Evolutionary conservation across 2,113 vertebrate genomes (phyloP).

Genomic region (Prolemur simus): DNA sequence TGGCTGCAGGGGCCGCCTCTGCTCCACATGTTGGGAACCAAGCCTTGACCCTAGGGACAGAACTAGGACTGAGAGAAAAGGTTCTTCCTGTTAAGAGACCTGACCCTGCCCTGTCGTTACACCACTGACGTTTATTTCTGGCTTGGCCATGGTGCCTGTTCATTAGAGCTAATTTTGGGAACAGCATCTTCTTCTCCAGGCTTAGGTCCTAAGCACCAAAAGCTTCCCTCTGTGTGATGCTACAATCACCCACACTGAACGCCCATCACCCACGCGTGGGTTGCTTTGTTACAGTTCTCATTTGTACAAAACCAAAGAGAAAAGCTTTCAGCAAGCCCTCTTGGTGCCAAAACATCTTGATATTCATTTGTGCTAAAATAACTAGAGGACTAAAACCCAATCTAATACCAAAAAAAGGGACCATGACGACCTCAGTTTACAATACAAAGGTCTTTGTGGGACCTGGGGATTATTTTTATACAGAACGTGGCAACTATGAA

Average conservation of each 20-base stretch:
- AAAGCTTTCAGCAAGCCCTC: constrained; percentile 33
- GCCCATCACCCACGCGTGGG: background rate
- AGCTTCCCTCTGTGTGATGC: background rate
- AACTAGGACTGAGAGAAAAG: background rate
- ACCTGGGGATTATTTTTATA: constrained; percentile 54
- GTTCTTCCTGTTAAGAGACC: background rate
- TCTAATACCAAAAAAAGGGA: constrained; percentile 11
- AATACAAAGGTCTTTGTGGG: constrained; percentile 45
- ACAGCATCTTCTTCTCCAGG: background rate
- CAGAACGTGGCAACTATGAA: constrained; percentile 31
- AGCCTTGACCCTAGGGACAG: background rate
- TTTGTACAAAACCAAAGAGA: constrained; percentile 50
- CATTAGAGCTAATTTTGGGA: background rate
- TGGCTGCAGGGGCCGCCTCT: background rate
- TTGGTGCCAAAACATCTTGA: constrained; percentile 58
- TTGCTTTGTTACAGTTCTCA: constrained; percentile 44
- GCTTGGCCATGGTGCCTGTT: background rate
- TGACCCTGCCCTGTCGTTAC: background rate
- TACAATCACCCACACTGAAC: background rate
- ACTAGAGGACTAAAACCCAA: constrained; percentile 53
- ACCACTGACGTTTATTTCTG: background rate
- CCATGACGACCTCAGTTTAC: constrained; percentile 43
- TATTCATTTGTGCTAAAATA: constrained; percentile 66
- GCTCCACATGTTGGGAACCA: background rate
- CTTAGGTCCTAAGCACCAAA: background rate